Evolutionary conservation across 2,113 vertebrate genomes (phyloP).

Genomic region (Gracilinanus agilis): DNA sequence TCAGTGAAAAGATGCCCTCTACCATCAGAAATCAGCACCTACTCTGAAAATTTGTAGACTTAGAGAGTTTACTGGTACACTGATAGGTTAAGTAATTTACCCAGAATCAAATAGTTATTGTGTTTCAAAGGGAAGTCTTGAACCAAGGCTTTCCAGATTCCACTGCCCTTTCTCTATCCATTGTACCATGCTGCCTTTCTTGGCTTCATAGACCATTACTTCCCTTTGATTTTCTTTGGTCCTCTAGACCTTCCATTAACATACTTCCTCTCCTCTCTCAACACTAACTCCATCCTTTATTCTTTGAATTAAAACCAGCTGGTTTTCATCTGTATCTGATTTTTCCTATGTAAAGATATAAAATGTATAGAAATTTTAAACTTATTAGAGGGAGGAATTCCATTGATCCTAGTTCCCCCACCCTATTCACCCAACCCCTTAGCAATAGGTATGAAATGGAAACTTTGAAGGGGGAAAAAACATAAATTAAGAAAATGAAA

Average conservation of each 20-base stretch:
- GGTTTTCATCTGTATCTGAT: conserved; percentile 33
- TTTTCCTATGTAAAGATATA: conserved; percentile 15
- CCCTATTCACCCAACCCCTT: neutral
- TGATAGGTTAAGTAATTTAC: neutral
- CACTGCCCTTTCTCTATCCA: neutral
- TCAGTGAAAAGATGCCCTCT: neutral
- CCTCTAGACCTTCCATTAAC: conserved; percentile 12
- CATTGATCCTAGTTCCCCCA: neutral
- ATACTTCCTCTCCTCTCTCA: neutral
- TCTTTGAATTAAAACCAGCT: conserved; percentile 29
- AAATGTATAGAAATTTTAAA: conserved; percentile 40
- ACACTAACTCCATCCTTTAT: conserved; percentile 23
- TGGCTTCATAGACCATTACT: conserved; percentile 50
- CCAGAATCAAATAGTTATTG: neutral
- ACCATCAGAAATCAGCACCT: neutral
- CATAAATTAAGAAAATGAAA: neutral
- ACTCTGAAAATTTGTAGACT: neutral
- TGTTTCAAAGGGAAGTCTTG: neutral
- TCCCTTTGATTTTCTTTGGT: conserved; percentile 46
- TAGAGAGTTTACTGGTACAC: neutral
- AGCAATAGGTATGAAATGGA: neutral
- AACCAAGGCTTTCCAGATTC: neutral
- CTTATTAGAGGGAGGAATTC: neutral
- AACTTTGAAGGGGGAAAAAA: neutral
- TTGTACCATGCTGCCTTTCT: neutral